Conservation (phyloP, 2,888 invertebrate genomes). For the Patella ulyssiponensis region DNA sequence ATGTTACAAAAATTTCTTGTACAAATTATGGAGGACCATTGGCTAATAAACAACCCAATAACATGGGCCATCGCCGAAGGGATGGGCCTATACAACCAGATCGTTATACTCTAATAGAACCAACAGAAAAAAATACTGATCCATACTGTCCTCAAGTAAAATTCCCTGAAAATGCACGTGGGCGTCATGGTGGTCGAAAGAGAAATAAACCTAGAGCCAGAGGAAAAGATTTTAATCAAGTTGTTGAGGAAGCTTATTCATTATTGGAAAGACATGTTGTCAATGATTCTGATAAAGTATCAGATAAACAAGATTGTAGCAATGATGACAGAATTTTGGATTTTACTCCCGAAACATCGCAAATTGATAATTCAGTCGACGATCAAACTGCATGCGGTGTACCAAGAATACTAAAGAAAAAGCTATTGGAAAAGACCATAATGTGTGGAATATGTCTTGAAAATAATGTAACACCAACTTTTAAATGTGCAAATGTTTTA, state of each 20-base stretch:
- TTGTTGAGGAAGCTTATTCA: neutral
- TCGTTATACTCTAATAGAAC: conserved; percentile 4
- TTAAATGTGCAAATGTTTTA: neutral
- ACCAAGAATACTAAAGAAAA: conserved; percentile 1
- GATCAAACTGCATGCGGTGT: neutral
- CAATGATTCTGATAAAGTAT: neutral
- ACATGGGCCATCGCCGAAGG: neutral
- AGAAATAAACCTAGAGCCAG: neutral
- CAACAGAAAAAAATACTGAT: neutral
- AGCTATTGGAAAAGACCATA: neutral
- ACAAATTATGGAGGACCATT: neutral
- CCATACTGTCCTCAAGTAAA: conserved; percentile 8
- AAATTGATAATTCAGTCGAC: neutral
- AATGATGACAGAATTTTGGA: neutral
- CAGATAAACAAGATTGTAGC: neutral
- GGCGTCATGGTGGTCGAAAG: neutral
- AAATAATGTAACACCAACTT: neutral
- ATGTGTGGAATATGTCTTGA: neutral
- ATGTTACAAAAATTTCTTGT: neutral
- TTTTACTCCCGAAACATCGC: neutral
- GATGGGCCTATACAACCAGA: neutral
- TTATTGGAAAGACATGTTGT: neutral
- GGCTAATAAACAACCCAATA: neutral
- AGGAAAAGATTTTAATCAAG: conserved; percentile 1
- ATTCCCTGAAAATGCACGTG: neutral